Evolutionary conservation across 2,888 invertebrate species (phyloP).

Genomic region (Sturmia bella): DNA sequence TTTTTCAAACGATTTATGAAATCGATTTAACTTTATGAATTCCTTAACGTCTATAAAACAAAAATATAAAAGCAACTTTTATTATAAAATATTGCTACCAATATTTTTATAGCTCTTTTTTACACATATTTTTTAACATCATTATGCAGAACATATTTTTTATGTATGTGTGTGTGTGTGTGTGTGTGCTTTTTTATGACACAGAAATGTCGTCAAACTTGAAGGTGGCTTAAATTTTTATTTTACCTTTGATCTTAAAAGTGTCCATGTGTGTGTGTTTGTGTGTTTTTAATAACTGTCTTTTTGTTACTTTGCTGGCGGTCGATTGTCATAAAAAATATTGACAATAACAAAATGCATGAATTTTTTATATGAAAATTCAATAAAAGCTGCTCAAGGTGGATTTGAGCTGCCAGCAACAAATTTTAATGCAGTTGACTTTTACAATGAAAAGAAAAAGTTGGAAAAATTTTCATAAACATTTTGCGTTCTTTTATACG

Average conservation of each 20-base stretch:
- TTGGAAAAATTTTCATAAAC: slow-evolving; percentile 11
- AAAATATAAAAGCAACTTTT: not conserved
- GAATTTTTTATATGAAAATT: slow-evolving; percentile 62
- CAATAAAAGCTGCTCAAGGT: slow-evolving; percentile 34
- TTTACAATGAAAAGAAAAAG: slow-evolving; percentile 24
- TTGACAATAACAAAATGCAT: slow-evolving; percentile 47
- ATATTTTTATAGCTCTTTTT: slow-evolving; percentile 20
- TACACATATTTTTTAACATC: not conserved
- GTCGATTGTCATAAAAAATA: slow-evolving; percentile 28
- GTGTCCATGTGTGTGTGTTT: not conserved
- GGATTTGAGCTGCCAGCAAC: slow-evolving; percentile 1
- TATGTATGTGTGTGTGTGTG: slow-evolving; percentile 2
- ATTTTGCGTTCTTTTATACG: not conserved
- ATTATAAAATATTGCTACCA: slow-evolving; percentile 33
- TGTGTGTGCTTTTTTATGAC: slow-evolving; percentile 23
- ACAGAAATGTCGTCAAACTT: slow-evolving; percentile 42
- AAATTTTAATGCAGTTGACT: slow-evolving; percentile 12
- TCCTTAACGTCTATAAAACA: slow-evolving; percentile 21
- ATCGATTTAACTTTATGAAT: slow-evolving; percentile 9
- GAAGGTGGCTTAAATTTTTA: slow-evolving; percentile 41
- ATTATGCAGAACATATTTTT: not conserved
- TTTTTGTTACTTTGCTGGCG: slow-evolving; percentile 1
- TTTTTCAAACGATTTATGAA: slow-evolving; percentile 37
- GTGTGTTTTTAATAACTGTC: slow-evolving; percentile 8
- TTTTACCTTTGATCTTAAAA: slow-evolving; percentile 48